Evolutionary conservation across 2,797 vertebrate genomes (phyloP).

Genomic region (Oceanodroma leucorhoa): DNA sequence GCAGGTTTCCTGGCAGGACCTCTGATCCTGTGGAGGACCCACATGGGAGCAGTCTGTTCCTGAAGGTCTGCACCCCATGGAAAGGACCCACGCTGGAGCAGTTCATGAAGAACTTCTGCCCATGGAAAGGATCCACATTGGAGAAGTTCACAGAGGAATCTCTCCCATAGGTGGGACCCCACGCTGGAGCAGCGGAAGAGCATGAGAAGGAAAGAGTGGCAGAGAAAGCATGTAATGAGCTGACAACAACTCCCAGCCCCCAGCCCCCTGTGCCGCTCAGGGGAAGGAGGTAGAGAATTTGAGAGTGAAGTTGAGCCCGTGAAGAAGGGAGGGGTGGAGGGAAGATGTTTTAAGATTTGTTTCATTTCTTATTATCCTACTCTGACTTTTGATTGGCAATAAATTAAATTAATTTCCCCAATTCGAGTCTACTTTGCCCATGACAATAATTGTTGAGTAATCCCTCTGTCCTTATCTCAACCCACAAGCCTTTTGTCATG

Average conservation of each 20-base stretch:
- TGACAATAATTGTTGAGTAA: neutral
- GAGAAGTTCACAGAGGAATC: neutral
- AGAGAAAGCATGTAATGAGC: accelerated
- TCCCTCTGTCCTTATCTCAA: neutral
- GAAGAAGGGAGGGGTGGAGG: accelerated
- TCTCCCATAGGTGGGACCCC: neutral
- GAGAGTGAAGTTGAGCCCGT: neutral
- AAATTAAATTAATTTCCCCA: neutral
- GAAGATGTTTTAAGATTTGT: neutral
- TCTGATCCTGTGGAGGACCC: neutral
- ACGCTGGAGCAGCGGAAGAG: neutral
- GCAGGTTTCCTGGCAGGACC: neutral
- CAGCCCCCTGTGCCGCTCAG: accelerated
- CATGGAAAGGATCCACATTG: accelerated
- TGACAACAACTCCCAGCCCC: neutral
- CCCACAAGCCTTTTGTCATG: neutral
- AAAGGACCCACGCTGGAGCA: neutral
- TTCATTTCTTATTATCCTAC: neutral
- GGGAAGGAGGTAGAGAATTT: neutral
- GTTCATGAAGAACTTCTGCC: neutral
- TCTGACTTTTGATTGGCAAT: neutral
- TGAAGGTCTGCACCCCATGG: neutral
- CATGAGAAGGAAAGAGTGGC: neutral
- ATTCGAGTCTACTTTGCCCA: neutral
- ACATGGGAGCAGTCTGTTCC: neutral